A percentile compares a stretch with the other conserved stretches of the same genome.
Conservation (phyloP, 2,797 vertebrate species). For the Sebastes vulpes region DNA sequence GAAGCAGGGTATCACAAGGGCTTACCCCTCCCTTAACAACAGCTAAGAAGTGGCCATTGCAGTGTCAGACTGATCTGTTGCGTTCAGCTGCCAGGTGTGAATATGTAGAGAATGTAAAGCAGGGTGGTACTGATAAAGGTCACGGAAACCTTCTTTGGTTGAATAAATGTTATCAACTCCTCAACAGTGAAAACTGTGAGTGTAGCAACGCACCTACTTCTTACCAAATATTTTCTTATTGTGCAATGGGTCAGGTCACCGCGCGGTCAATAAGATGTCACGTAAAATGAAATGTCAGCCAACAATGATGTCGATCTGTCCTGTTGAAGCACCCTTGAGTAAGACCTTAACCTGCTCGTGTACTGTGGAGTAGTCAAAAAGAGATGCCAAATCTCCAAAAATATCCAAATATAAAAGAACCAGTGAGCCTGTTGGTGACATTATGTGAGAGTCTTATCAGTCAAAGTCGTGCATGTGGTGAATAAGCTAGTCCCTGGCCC, state of each 20-base stretch:
- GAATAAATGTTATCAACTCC: constrained; percentile 34
- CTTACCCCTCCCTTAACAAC: background rate
- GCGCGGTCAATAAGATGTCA: constrained; percentile 8
- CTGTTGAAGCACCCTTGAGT: background rate
- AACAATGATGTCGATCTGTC: background rate
- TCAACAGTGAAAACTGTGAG: constrained; percentile 13
- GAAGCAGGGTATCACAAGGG: background rate
- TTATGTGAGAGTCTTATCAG: constrained; percentile 52
- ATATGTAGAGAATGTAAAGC: constrained; percentile 29
- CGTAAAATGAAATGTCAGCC: constrained; percentile 16
- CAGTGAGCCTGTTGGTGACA: constrained; percentile 19
- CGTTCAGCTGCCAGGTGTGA: constrained; percentile 36
- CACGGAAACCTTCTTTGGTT: constrained; percentile 3
- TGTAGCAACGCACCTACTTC: background rate
- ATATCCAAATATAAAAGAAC: constrained; percentile 13
- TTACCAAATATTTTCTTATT: constrained; percentile 24
- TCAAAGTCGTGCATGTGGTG: constrained; percentile 53
- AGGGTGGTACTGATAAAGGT: constrained; percentile 12
- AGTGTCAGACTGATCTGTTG: constrained; percentile 24
- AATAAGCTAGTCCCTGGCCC: constrained; percentile 67
- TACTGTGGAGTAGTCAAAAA: background rate
- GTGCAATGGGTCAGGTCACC: background rate
- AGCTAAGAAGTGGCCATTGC: constrained; percentile 1
- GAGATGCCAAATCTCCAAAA: constrained; percentile 7
- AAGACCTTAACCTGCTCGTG: background rate